phyloP scores from a whole-genome alignment of 2,113 vertebrate genomes.

The Hystrix brachyura region DNA sequence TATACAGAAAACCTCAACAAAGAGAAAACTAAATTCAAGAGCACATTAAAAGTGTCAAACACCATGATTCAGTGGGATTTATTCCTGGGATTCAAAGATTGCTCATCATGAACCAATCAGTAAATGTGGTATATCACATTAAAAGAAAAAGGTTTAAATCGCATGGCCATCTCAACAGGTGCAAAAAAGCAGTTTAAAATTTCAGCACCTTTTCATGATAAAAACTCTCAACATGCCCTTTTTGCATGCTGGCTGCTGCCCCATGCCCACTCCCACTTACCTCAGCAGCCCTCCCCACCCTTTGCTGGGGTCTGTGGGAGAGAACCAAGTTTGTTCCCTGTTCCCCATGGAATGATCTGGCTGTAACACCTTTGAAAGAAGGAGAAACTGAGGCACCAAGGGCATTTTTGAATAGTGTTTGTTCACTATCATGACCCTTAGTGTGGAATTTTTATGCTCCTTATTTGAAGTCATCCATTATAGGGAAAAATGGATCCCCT shows the following conservation, averaged over 20 bases:
- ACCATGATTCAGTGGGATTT: neutral
- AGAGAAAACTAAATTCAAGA: neutral
- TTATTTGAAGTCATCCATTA: neutral
- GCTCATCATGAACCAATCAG: neutral
- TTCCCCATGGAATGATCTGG: neutral
- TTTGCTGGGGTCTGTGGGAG: neutral
- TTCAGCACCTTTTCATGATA: neutral
- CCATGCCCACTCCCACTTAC: neutral
- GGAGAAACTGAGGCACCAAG: neutral
- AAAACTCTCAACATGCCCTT: neutral
- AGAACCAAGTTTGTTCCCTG: no score
- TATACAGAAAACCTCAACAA: neutral
- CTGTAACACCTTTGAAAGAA: neutral
- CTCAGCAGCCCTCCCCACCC: neutral
- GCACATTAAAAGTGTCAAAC: neutral
- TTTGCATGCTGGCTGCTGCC: neutral
- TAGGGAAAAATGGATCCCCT: neutral
- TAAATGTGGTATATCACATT: neutral
- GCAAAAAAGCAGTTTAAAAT: neutral
- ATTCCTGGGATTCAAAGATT: neutral
- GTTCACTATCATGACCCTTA: neutral
- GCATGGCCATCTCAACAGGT: neutral
- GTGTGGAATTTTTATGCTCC: neutral
- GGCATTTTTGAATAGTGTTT: constrained; percentile 35
- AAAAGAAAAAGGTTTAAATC: neutral